These are phyloP conservation scores for Sebastes reedi DNA, from an alignment of 2,797 vertebrate genomes.

Conservation along the genomic window DNA sequence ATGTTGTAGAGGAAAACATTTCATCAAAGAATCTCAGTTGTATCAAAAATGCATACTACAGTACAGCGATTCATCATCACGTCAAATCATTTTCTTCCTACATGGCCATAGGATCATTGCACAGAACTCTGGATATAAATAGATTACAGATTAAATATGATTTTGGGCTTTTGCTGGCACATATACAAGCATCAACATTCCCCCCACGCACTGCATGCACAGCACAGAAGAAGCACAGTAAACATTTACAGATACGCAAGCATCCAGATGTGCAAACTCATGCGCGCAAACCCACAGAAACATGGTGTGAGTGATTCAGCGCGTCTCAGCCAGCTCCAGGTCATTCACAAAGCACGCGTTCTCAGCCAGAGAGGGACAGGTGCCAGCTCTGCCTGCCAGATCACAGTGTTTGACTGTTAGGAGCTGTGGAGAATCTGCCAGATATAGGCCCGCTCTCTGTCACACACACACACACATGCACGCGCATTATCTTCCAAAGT, in stretches of 20 bases:
- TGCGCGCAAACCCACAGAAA: conserved; percentile 48
- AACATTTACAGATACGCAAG: conserved; percentile 54
- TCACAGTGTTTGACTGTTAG: conserved; percentile 73
- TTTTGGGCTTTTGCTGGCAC: conserved; percentile 23
- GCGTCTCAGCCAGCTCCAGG: conserved; percentile 71
- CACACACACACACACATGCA: conserved; percentile 30
- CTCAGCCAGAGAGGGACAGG: conserved; percentile 73
- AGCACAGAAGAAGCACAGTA: conserved; percentile 17
- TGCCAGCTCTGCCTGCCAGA: conserved; percentile 77
- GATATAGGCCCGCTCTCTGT: conserved; percentile 64
- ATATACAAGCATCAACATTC: not conserved
- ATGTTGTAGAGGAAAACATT: conserved; percentile 17
- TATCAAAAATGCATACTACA: not conserved
- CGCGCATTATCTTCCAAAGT: conserved; percentile 59
- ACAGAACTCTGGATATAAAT: conserved; percentile 20
- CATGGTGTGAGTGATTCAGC: conserved; percentile 63
- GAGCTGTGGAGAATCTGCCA: conserved; percentile 73
- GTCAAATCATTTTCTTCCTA: conserved; percentile 5
- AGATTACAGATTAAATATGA: conserved; percentile 52
- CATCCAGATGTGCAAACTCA: conserved; percentile 74
- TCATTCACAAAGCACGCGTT: conserved; percentile 73
- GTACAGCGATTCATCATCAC: not conserved
- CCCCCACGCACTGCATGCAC: not conserved
- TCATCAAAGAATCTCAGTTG: conserved; percentile 14
- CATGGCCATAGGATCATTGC: not conserved